phyloP scores from a whole-genome alignment of 2,888 invertebrate species.

The Torymus texanus region DNA sequence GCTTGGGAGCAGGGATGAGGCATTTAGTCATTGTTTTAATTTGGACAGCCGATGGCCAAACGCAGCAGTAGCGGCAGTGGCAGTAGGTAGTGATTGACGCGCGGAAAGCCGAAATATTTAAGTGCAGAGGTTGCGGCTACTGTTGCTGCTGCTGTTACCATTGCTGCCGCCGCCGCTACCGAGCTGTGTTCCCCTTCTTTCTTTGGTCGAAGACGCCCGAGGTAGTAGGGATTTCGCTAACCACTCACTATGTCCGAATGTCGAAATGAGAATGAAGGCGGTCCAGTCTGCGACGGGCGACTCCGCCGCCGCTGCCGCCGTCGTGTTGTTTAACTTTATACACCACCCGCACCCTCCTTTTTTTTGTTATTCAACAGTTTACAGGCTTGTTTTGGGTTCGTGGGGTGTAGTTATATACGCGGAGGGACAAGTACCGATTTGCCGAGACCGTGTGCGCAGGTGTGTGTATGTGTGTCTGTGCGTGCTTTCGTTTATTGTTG shows the following conservation, averaged over 20 bases:
- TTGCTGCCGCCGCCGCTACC: neutral
- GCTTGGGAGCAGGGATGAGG: too few relatives aligned
- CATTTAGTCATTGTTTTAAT: too few relatives aligned
- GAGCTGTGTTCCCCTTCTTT: conserved; percentile 24
- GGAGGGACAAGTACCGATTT: too few relatives aligned
- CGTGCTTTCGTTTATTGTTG: too few relatives aligned
- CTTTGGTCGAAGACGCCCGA: conserved; percentile 33
- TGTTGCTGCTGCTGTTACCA: too few relatives aligned
- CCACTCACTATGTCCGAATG: conserved; percentile 64
- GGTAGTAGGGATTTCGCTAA: conserved; percentile 63
- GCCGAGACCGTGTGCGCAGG: too few relatives aligned
- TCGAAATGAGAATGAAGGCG: conserved; percentile 62
- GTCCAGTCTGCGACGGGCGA: conserved; percentile 69
- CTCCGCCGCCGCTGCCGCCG: conserved; percentile 64
- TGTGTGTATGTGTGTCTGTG: too few relatives aligned
- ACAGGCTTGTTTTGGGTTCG: too few relatives aligned
- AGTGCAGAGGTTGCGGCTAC: neutral
- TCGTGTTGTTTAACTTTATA: conserved; percentile 24
- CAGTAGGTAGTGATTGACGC: too few relatives aligned
- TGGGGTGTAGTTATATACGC: too few relatives aligned
- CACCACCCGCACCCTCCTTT: neutral
- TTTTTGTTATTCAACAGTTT: neutral
- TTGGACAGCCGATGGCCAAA: too few relatives aligned
- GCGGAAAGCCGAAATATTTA: conserved; percentile 7
- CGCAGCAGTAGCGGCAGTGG: too few relatives aligned